Base-by-base conservation (phyloP, 2,797 vertebrate genomes). In the Enteromius anoplus region DNA sequence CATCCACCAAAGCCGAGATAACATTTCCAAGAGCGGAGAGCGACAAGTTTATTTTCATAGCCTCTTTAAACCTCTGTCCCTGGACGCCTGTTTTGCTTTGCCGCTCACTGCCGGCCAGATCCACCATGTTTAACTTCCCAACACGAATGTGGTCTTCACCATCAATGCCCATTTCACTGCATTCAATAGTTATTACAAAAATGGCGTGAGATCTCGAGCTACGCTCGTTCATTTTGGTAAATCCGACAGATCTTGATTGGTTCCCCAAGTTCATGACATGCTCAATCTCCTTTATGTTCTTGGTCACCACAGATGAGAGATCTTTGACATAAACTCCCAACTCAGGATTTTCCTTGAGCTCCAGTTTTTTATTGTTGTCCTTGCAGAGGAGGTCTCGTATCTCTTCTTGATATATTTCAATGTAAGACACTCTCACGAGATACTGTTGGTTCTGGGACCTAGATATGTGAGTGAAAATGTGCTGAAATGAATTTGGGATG, bases 351-450 rank as follows among this genome's bases (percentile, higher is more conserved):
- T 99, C 98, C 85, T 99, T 99, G 29, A 99, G 94, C 89, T 98
- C 97, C 85, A 99, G 93, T 86, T 96, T 97, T 92, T 93, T 96
- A 92, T 91, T 96, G 82, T 97, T 97, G 86, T 98, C 96, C 88
- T 97, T 99, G 90, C 96, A 96, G 65, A 99, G 93, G 37, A 99
- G 96, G 81, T 99, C 98, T 78, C 97, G 87, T 88, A 99, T 95
- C 88, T 99, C 98, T 93, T 99, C 98, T 92, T 98, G 97, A 91
- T 99, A 99, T 91, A 99, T 98, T 93, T 99, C 98, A 82, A 99
- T 91, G 89, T 99, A 99, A 0, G 98, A 99, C 32, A 97, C 98
- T 91, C 97, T 94, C 82, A 99, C 98, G 90, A 99, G 93, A 91
- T 97, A 99, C 88, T 98, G 96, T 91, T 97, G 96, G 88, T 98